Conservation (phyloP, 2,888 invertebrate genomes). For the Agrotis puta region DNA sequence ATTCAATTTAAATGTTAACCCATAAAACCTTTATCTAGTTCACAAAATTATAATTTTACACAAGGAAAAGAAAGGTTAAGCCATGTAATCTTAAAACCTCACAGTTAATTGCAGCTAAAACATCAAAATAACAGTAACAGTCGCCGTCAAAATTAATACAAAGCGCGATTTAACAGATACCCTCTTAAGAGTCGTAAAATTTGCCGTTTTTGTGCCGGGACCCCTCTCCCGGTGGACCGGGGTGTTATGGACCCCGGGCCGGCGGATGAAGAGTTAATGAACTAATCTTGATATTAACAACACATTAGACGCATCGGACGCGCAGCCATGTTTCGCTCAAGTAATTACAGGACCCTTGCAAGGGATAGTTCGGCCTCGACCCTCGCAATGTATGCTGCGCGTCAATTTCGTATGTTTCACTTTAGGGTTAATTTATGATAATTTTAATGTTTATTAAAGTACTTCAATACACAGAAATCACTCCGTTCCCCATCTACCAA, state of each 20-base stretch:
- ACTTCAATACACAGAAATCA: slow-evolving; percentile 42
- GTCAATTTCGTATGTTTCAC: slow-evolving; percentile 68
- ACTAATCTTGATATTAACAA: slow-evolving; percentile 91
- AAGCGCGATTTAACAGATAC: slow-evolving; percentile 82
- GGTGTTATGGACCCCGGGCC: slow-evolving; percentile 68
- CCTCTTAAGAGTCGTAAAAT: slow-evolving; percentile 82
- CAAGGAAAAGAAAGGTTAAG: slow-evolving; percentile 52
- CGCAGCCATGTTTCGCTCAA: slow-evolving; percentile 76
- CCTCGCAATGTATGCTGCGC: slow-evolving; percentile 63
- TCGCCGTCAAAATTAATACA: slow-evolving; percentile 86
- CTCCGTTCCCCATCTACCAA: not conserved
- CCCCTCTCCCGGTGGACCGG: slow-evolving; percentile 70
- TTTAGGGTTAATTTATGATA: slow-evolving; percentile 74
- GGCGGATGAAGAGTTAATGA: slow-evolving; percentile 89
- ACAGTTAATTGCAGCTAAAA: slow-evolving; percentile 73
- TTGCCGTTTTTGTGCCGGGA: slow-evolving; percentile 76
- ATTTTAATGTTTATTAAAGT: slow-evolving; percentile 74
- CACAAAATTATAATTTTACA: slow-evolving; percentile 46
- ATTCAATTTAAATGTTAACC: slow-evolving; percentile 30
- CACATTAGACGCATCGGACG: slow-evolving; percentile 90
- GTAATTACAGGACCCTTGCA: slow-evolving; percentile 77
- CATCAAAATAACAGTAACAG: slow-evolving; percentile 81
- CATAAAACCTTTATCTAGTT: slow-evolving; percentile 32
- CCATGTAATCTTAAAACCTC: slow-evolving; percentile 64
- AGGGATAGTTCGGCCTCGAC: slow-evolving; percentile 72